Evolutionary conservation across 2,888 invertebrate genomes (phyloP).

Genomic region (Dryocosmus kuriphilus): DNA sequence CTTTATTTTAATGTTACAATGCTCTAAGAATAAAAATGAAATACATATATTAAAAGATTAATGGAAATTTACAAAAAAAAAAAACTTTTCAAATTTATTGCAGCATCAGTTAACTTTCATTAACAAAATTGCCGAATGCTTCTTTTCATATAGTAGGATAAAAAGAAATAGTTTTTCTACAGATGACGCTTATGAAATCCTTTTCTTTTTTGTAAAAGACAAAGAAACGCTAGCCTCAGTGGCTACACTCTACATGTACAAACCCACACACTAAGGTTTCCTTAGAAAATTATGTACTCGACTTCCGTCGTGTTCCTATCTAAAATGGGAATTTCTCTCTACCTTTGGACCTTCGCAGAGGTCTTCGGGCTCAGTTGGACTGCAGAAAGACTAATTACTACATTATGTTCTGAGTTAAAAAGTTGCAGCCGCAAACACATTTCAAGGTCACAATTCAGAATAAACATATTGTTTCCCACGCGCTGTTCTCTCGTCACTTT

Average conservation of each 20-base stretch:
- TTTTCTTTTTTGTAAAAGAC: slow-evolving; percentile 15
- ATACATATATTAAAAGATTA: no score
- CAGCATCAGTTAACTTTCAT: no score
- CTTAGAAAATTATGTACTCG: slow-evolving; percentile 29
- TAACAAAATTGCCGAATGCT: neutral
- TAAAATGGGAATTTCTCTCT: slow-evolving; percentile 19
- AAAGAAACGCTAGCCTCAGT: neutral
- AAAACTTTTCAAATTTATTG: no score
- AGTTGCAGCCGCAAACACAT: slow-evolving; percentile 21
- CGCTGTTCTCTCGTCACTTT: slow-evolving; percentile 20
- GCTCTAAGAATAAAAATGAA: no score
- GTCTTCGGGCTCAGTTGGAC: slow-evolving; percentile 22
- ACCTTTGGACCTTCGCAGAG: slow-evolving; percentile 36
- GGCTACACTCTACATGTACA: slow-evolving; percentile 8
- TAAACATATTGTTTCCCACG: slow-evolving; percentile 25
- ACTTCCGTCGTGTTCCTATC: slow-evolving; percentile 31
- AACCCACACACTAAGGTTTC: slow-evolving; percentile 25
- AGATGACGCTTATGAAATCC: slow-evolving; percentile 13
- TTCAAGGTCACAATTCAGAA: slow-evolving; percentile 32
- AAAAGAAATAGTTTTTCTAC: no score
- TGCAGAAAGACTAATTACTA: slow-evolving; percentile 27
- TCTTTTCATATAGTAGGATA: neutral
- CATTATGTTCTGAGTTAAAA: slow-evolving; percentile 22
- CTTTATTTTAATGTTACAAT: no score
- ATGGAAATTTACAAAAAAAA: no score